phyloP scores from a whole-genome alignment of 2,113 vertebrate species.

The Gadus chalcogrammus region DNA sequence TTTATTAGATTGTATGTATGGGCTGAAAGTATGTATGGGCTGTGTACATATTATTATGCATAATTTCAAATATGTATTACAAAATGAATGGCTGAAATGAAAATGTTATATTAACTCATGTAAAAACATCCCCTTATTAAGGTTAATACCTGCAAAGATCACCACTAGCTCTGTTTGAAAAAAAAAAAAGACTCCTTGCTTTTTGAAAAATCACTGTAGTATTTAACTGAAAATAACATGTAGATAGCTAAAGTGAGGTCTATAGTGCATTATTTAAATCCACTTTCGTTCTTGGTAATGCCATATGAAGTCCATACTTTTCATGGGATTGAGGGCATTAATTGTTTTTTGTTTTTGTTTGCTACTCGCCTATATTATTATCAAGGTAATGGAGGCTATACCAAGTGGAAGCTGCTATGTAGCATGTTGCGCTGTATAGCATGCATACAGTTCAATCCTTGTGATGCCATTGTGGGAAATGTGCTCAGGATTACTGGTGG shows the following conservation, averaged over 20 bases:
- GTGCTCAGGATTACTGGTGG: conserved; percentile 21
- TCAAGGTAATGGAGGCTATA: conserved; percentile 9
- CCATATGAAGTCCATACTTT: conserved; percentile 53
- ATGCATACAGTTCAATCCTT: conserved; percentile 40
- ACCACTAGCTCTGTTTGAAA: conserved; percentile 22
- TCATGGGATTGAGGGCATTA: conserved; percentile 52
- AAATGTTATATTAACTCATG: too few species aligned
- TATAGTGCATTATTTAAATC: conserved; percentile 35
- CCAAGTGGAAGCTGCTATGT: conserved; percentile 29
- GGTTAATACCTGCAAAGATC: conserved; percentile 6
- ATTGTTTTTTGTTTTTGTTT: conserved; percentile 15
- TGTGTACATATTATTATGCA: too few species aligned
- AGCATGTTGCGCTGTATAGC: conserved; percentile 32
- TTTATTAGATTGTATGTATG: too few species aligned
- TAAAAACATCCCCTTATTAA: conserved; percentile 16
- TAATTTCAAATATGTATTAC: too few species aligned
- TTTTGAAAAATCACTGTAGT: conserved; percentile 10
- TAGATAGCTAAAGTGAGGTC: conserved; percentile 12
- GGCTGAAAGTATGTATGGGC: too few species aligned
- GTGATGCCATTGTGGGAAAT: conserved; percentile 44
- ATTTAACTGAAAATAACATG: too few species aligned
- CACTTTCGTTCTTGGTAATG: conserved; percentile 37
- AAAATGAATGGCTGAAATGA: too few species aligned
- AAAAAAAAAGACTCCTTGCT: conserved; percentile 20
- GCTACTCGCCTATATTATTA: conserved; percentile 18